Percentiles rank a stretch among this genome's conserved stretches.
phyloP scores from a whole-genome alignment of 2,113 vertebrate genomes.

The Crotalus horridus region DNA sequence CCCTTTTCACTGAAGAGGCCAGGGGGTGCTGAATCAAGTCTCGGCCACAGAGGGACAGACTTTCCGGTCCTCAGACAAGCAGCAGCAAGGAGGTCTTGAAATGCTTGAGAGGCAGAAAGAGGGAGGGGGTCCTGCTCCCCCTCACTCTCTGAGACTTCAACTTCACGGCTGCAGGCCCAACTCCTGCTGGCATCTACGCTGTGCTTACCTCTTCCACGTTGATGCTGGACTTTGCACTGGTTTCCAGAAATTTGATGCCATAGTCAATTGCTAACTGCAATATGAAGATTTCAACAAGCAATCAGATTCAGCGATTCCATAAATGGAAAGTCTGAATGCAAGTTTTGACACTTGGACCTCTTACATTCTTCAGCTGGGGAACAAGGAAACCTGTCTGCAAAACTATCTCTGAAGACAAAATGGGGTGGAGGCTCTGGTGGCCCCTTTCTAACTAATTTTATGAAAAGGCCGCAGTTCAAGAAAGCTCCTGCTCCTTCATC shows the following conservation, averaged over 20 bases:
- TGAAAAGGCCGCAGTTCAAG: background rate
- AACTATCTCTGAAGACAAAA: background rate
- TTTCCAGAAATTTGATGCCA: constrained; percentile 97
- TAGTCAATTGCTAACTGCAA: constrained; percentile 96
- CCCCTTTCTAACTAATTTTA: background rate
- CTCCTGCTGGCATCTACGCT: background rate
- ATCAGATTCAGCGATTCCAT: too few species aligned
- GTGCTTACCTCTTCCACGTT: constrained; percentile 94
- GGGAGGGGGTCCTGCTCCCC: background rate
- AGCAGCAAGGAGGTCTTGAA: background rate
- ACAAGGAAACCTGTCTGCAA: background rate
- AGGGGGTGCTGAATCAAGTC: background rate
- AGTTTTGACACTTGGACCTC: background rate
- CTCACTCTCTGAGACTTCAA: background rate
- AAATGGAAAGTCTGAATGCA: background rate
- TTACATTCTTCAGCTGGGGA: background rate
- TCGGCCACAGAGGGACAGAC: background rate
- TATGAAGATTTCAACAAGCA: background rate
- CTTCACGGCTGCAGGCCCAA: background rate
- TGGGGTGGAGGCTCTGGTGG: background rate
- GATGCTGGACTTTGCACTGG: constrained; percentile 94
- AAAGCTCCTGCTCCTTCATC: background rate
- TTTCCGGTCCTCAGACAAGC: background rate
- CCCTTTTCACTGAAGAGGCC: background rate
- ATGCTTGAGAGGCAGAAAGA: background rate